Evolutionary conservation across 2,888 invertebrate species (phyloP).

Genomic region (Dinocampus coccinellae): DNA sequence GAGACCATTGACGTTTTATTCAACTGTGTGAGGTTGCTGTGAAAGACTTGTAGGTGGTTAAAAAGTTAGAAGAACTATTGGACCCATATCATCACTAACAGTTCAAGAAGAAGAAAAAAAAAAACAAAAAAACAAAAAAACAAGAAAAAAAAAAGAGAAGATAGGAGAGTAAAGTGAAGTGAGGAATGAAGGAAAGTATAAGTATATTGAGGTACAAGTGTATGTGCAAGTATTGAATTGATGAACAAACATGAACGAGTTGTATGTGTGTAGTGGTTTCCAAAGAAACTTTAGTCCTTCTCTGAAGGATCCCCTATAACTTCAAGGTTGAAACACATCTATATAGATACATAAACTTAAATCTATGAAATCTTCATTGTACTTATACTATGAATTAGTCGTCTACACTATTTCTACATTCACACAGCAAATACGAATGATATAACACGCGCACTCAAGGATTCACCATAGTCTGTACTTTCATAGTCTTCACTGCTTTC

Average conservation of each 20-base stretch:
- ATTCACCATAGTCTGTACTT: background rate
- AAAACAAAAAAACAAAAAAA: background rate
- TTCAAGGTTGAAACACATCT: background rate
- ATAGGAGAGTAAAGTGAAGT: no score
- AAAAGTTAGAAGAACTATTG: slow-evolving; percentile 27
- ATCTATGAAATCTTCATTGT: background rate
- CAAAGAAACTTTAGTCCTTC: slow-evolving; percentile 19
- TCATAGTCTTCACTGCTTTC: background rate
- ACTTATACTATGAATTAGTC: no score
- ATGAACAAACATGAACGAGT: slow-evolving; percentile 29
- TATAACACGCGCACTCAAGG: background rate
- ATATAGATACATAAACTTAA: background rate
- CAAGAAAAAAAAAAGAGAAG: no score
- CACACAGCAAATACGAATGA: background rate
- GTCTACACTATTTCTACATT: no score
- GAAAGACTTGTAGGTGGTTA: background rate
- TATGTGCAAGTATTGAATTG: slow-evolving; percentile 34
- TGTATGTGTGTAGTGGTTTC: background rate
- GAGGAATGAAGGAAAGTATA: slow-evolving; percentile 11
- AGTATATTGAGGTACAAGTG: slow-evolving; percentile 35
- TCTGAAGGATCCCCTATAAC: background rate
- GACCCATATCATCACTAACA: background rate
- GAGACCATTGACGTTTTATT: slow-evolving; percentile 11
- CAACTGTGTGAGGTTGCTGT: background rate
- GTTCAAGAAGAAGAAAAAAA: background rate